Conservation (phyloP, 2,888 invertebrate species). For the Endotricha flammealis region DNA sequence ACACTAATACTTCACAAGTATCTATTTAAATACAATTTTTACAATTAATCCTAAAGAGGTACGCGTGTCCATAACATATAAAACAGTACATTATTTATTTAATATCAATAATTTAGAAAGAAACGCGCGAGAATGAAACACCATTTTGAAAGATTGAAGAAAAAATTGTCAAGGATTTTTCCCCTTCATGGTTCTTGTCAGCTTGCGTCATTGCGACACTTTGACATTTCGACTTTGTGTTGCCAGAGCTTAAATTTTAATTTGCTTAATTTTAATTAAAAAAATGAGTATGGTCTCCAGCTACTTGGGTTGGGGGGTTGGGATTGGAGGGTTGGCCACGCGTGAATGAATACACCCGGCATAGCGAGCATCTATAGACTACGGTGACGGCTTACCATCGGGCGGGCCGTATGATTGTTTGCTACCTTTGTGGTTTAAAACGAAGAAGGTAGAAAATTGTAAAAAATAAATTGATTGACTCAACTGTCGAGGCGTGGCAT, state of each 20-base stretch:
- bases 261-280: too few species aligned
- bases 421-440: too few species aligned
- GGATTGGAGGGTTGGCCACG: too few species aligned
- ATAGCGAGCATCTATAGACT: too few species aligned
- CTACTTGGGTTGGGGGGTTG: too few species aligned
- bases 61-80: constrained; percentile 34
- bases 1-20: constrained; percentile 23
- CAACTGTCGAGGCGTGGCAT: too few species aligned
- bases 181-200: constrained; percentile 40
- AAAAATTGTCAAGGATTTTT: constrained; percentile 66
- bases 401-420: too few species aligned
- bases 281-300: too few species aligned
- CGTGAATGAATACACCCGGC: too few species aligned
- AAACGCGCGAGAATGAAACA: constrained; percentile 67
- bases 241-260: constrained; percentile 17
- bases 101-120: constrained; percentile 55
- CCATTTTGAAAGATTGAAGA: constrained; percentile 73
- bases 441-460: too few species aligned
- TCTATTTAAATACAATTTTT: constrained; percentile 28
- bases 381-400: too few species aligned
- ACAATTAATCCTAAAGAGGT: constrained; percentile 22
- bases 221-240: constrained; percentile 37
- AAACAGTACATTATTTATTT: constrained; percentile 53
- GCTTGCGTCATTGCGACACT: constrained; percentile 67
- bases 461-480: too few species aligned